These are phyloP conservation scores for Argyresthia albistria DNA, from an alignment of 2,888 invertebrate species.

Conservation along the genomic window DNA sequence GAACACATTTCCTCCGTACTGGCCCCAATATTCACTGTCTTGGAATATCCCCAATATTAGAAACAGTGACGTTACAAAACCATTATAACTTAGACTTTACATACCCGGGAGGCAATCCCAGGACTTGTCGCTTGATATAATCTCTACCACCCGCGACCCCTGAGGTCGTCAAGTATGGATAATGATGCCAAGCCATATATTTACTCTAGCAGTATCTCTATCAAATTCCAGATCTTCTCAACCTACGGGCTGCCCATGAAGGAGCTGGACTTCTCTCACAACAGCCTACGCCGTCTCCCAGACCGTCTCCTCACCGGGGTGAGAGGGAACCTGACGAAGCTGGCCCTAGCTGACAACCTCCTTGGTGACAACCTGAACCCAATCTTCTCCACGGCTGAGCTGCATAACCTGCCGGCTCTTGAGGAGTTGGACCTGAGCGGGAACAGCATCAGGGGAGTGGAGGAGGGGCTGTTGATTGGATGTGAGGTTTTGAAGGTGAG, in stretches of 20 bases:
- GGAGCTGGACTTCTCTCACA: slow-evolving; percentile 86
- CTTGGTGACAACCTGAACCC: slow-evolving; percentile 92
- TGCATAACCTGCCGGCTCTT: slow-evolving; percentile 82
- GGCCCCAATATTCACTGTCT: no score
- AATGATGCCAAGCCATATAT: no score
- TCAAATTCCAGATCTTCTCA: slow-evolving; percentile 73
- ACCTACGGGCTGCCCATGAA: slow-evolving; percentile 81
- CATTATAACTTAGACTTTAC: no score
- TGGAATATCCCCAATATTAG: no score
- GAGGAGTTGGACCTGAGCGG: slow-evolving; percentile 84
- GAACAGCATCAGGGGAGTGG: slow-evolving; percentile 86
- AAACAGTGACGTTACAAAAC: no score
- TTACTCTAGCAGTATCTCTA: no score
- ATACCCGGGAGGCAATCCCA: no score
- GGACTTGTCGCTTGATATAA: no score
- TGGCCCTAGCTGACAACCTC: slow-evolving; percentile 85
- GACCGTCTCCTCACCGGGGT: slow-evolving; percentile 74
- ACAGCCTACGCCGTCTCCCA: slow-evolving; percentile 83
- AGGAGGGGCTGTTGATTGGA: slow-evolving; percentile 89
- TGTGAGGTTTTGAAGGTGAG: slow-evolving; percentile 81
- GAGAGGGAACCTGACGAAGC: slow-evolving; percentile 76
- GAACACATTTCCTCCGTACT: no score
- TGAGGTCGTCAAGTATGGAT: no score
- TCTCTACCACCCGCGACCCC: no score
- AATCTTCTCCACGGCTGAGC: slow-evolving; percentile 89